A percentile compares a stretch with the other conserved stretches of the same genome.
phyloP scores from a whole-genome alignment of 2,888 invertebrate genomes.

The Pecten maximus region DNA sequence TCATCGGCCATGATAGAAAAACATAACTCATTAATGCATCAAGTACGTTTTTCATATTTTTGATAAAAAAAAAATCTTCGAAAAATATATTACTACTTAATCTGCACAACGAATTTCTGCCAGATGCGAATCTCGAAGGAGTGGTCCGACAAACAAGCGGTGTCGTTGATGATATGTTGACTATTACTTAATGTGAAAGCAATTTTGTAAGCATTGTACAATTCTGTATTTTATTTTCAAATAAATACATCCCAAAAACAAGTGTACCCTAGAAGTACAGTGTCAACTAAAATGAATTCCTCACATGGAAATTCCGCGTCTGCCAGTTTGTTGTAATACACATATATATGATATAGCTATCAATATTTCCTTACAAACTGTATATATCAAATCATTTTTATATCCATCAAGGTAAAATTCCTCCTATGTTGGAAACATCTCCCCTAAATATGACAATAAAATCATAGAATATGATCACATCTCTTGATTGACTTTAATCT shows the following conservation, averaged over 20 bases:
- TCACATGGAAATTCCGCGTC: not conserved
- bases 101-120: not conserved
- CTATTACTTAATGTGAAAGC: not conserved
- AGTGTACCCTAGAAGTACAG: slow-evolving; percentile 13
- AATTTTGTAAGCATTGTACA: not conserved
- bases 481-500: slow-evolving; percentile 27
- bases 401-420: not conserved
- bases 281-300: not conserved
- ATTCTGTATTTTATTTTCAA: slow-evolving; percentile 15
- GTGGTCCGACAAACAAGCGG: not conserved
- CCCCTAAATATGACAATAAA: slow-evolving; percentile 32
- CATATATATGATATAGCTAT: not conserved
- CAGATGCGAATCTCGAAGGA: not conserved
- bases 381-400: slow-evolving; percentile 17
- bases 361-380: not conserved
- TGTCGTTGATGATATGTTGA: not conserved
- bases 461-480: slow-evolving; percentile 22
- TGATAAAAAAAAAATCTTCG: not conserved
- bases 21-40: not conserved
- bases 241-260: not conserved
- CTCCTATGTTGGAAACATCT: slow-evolving; percentile 4
- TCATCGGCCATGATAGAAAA: not conserved
- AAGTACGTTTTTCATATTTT: not conserved
- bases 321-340: not conserved
- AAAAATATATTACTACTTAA: not conserved